phyloP scores from a whole-genome alignment of 1,140 invertebrate genomes.

The Sweltsa coloradensis region DNA sequence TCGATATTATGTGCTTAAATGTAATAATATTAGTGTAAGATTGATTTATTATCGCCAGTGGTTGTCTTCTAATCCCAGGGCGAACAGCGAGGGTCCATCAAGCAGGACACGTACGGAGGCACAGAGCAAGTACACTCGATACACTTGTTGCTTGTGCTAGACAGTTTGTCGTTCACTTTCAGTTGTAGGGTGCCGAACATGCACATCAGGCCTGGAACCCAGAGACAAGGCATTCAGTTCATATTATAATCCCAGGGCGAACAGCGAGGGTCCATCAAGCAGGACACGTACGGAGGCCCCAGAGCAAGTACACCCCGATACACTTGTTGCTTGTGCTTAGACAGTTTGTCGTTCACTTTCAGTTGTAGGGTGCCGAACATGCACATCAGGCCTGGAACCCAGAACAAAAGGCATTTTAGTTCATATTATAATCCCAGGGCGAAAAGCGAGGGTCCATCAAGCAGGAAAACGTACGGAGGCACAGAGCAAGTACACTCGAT shows the following conservation, averaged over 20 bases:
- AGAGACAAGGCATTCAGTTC: too few species aligned
- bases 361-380: conserved; percentile 30
- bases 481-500: conserved; percentile 29
- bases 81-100: background rate
- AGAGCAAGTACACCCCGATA: conserved; percentile 28
- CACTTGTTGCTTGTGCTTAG: conserved; percentile 26
- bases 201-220: conserved; percentile 22
- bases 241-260: too few species aligned
- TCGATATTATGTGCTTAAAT: too few species aligned
- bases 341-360: conserved; percentile 30
- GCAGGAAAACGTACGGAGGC: conserved; percentile 31
- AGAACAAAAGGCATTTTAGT: too few species aligned
- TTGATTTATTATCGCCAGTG: too few species aligned
- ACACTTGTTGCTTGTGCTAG: conserved; percentile 26
- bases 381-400: conserved; percentile 22
- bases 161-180: conserved; percentile 30
- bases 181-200: conserved; percentile 30
- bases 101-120: conserved; percentile 31
- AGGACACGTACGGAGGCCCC: conserved; percentile 32
- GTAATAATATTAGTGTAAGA: too few species aligned
- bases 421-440: too few species aligned
- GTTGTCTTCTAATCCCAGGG: too few species aligned
- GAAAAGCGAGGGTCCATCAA: background rate
- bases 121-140: conserved; percentile 29
- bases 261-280: conserved; percentile 13